Evolutionary conservation across 2,797 vertebrate genomes (phyloP).

Genomic region (Pseudochirops cupreus): DNA sequence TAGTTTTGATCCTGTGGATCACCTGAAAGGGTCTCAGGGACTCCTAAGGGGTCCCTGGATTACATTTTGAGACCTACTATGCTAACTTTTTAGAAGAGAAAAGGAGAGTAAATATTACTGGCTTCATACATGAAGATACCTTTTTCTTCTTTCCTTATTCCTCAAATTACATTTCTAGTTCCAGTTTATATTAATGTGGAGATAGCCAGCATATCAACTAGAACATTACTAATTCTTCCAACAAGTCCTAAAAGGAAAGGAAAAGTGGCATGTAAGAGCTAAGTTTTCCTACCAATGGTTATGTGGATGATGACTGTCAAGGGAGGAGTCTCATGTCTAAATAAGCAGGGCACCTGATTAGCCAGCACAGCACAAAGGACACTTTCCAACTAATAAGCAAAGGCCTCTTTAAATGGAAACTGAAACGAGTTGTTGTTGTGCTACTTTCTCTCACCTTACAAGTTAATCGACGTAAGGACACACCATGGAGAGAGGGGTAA

Average conservation of each 20-base stretch:
- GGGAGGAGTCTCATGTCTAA: slow-evolving; percentile 8
- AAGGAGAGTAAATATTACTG: slow-evolving; percentile 47
- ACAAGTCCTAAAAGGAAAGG: slow-evolving; percentile 19
- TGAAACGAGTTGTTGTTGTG: neutral
- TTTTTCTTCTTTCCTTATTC: slow-evolving; percentile 5
- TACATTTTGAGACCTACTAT: neutral
- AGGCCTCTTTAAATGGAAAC: slow-evolving; percentile 29
- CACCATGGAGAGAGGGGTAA: neutral
- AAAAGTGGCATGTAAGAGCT: slow-evolving; percentile 20
- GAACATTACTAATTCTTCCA: neutral
- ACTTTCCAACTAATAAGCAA: slow-evolving; percentile 5
- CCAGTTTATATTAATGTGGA: slow-evolving; percentile 2
- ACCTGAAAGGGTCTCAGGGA: too few species aligned
- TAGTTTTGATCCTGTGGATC: too few species aligned
- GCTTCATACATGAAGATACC: slow-evolving; percentile 35
- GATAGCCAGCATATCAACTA: neutral
- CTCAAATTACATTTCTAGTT: slow-evolving; percentile 30
- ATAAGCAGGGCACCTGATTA: neutral
- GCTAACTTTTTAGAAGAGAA: neutral
- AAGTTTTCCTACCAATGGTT: slow-evolving; percentile 1
- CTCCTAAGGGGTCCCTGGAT: too few species aligned
- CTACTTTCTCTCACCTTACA: slow-evolving; percentile 2
- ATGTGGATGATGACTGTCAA: slow-evolving; percentile 43
- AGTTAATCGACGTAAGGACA: neutral
- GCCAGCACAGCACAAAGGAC: slow-evolving; percentile 7